Base-by-base conservation (phyloP, 1,140 invertebrate genomes). In the Caenorhabditis briggsae region DNA sequence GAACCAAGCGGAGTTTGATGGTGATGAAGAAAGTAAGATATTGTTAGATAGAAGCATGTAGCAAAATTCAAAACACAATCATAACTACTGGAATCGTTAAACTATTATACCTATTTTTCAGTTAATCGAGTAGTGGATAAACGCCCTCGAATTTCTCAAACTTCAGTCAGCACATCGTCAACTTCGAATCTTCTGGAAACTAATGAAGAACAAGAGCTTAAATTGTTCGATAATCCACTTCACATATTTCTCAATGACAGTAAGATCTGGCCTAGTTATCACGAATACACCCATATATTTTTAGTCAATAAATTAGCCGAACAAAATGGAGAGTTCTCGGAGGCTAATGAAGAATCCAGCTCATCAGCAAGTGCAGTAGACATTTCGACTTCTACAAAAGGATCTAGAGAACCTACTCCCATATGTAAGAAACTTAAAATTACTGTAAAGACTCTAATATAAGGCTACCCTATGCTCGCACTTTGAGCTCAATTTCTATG, bases 341-440 rank as follows among this genome's bases (percentile, higher is more conserved):
- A 50, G 5, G 70, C 16, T n/a, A 74, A 5, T 74, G 65, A 43
- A 50, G 70, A 78, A 50, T n/a, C 43, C 6, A 25, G 43, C 43
- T 3, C 70, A 5, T 78, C 70, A 12, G 46, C 20, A 5, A 43
- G 1, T 46, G 41, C 64, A 50, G 11, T 78, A 8, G 70, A 78
- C 11, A 16, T 50, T 7, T 12, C 46, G 46, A 78, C 5, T 14
- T 78, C 70, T 12, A 46, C 3, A 53, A 78, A 78, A 78, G 46
- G n/a, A 50, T 78, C 70, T 2, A 50, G 46, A 50, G 70, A 78
- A 7, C 43, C 70, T 53, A 78, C 46, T 50, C 70, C 70, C 11
- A 78, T 78, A 12, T 6, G n/a, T 61, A 25, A 61, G 59, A 61
- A 18, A 58, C 5, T 18, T 2, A 1, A 58, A 33, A 33, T 3